phyloP scores from a whole-genome alignment of 2,113 vertebrate species.

The Narcine bancroftii region DNA sequence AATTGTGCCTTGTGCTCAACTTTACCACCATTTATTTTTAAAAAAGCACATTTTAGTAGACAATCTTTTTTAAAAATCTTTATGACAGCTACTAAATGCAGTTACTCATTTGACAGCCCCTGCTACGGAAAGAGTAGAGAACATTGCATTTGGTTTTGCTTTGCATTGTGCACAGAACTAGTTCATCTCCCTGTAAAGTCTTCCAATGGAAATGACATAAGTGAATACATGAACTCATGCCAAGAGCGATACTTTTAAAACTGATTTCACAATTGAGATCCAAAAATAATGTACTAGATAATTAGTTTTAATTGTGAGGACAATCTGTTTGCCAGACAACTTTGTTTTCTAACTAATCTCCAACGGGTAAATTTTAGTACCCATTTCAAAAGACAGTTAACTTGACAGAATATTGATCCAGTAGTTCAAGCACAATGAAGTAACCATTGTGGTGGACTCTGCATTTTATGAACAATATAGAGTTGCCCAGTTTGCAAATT shows the following conservation, averaged over 20 bases:
- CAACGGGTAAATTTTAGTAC: neutral
- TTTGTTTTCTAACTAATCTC: too few species aligned
- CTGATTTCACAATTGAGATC: neutral
- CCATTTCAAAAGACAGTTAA: neutral
- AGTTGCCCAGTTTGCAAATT: neutral
- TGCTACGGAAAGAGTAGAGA: neutral
- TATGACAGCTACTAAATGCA: neutral
- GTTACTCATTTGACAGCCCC: neutral
- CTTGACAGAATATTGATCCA: neutral
- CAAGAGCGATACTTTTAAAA: neutral
- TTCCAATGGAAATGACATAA: neutral
- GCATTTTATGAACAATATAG: neutral
- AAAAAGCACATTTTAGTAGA: neutral
- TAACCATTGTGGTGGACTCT: too few species aligned
- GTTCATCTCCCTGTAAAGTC: neutral
- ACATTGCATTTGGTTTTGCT: neutral
- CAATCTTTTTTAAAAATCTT: neutral
- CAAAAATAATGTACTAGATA: too few species aligned
- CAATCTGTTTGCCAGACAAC: neutral
- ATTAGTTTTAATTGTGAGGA: neutral
- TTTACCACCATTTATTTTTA: neutral
- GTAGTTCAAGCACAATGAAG: too few species aligned
- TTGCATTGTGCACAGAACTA: too few species aligned
- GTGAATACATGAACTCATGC: neutral
- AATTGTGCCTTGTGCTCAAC: neutral